Evolutionary conservation across 2,113 vertebrate genomes (phyloP).

Genomic region (Gymnocephalus cernua): DNA sequence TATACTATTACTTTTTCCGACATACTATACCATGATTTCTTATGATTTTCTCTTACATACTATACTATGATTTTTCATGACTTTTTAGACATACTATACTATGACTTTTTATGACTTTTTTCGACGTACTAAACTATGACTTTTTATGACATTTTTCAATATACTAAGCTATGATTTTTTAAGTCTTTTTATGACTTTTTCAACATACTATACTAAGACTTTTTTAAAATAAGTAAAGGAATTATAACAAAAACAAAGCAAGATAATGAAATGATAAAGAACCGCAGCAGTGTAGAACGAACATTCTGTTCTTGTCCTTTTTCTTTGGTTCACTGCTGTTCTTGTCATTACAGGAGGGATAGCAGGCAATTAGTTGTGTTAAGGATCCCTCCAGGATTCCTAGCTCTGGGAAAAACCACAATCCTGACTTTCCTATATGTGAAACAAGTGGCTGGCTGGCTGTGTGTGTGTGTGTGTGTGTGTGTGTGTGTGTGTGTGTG

Average conservation of each 20-base stretch:
- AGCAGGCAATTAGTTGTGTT: conserved; percentile 51
- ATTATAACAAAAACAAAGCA: not conserved
- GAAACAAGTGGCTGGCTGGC: conserved; percentile 20
- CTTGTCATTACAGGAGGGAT: conserved; percentile 34
- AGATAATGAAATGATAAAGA: not conserved
- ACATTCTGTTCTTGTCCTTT: conserved; percentile 12
- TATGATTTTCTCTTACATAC: too few relatives aligned
- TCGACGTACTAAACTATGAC: too few relatives aligned
- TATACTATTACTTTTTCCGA: too few relatives aligned
- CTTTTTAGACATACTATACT: too few relatives aligned
- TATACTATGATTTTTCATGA: too few relatives aligned
- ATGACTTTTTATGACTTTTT: too few relatives aligned
- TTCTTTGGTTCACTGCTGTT: conserved; percentile 37
- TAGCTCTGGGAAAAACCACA: conserved; percentile 24
- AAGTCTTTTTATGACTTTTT: too few relatives aligned
- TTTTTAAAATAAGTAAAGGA: not conserved
- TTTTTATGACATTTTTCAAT: too few relatives aligned
- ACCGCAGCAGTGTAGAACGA: conserved; percentile 19
- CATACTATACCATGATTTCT: too few relatives aligned
- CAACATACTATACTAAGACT: too few relatives aligned
- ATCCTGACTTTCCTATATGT: conserved; percentile 22
- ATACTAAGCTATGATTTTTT: too few relatives aligned
- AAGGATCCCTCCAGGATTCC: conserved; percentile 42
- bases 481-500: conserved; percentile 8
- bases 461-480: not conserved